Evolutionary conservation across 2,888 invertebrate species (phyloP).

Genomic region (Diogma glabrata): DNA sequence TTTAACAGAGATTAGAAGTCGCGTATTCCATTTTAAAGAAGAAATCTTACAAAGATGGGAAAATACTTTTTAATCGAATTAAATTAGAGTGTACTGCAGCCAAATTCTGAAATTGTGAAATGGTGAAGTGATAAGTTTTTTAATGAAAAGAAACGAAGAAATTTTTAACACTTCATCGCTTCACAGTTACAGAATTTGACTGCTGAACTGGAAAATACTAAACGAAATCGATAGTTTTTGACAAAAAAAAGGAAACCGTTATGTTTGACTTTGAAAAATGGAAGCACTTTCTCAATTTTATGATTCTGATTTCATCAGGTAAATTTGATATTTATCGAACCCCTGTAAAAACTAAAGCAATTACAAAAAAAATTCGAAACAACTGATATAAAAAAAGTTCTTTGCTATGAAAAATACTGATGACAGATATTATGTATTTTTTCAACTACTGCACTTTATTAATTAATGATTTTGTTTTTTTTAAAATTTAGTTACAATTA

Average conservation of each 20-base stretch:
- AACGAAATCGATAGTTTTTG: constrained; percentile 1
- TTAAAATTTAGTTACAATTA: neutral
- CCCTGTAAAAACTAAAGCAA: neutral
- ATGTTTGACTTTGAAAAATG: constrained; percentile 5
- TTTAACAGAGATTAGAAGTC: no score
- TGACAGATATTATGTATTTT: constrained; percentile 3
- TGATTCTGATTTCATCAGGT: neutral
- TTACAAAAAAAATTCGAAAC: no score
- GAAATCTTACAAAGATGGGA: no score
- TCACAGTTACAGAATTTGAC: no score
- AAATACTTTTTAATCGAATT: no score
- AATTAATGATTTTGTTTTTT: constrained; percentile 6
- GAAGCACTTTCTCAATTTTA: neutral
- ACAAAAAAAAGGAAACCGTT: neutral
- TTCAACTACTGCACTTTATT: constrained; percentile 8
- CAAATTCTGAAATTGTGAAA: no score
- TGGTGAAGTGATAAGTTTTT: no score
- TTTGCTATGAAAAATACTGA: constrained; percentile 8
- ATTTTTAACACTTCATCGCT: no score
- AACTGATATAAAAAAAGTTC: constrained; percentile 9
- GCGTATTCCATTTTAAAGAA: no score
- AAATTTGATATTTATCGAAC: neutral
- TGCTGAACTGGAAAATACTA: neutral
- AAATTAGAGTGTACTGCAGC: no score
- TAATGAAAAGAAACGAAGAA: no score